Base-by-base conservation (phyloP, 2,888 invertebrate species). In the Oxytorus armatus region DNA sequence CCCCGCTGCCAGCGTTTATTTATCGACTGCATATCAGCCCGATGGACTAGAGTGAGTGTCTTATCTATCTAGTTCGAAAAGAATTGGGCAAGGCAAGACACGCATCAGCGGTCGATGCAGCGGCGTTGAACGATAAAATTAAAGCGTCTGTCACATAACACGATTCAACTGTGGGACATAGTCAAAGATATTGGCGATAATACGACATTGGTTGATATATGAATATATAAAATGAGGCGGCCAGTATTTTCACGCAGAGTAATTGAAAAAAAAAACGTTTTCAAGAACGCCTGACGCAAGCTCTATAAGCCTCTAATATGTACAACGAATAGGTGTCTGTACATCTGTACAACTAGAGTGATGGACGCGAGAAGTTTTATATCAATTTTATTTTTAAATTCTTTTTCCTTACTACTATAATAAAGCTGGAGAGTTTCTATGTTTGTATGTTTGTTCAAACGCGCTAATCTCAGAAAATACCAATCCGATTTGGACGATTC, bases 1-100 rank as follows among this genome's bases (percentile, higher is more conserved):
- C 57, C 51, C 66, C 42, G 11, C 8, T 53, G 33, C 49, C 72
- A 66, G 59, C 65, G 18, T 47, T 57, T 73, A 72, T 77, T 73
- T 81, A 78, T 36, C 66, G 44, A 47, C 65, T 49, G n/a, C n/a
- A 39, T 49, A 63, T 59, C 82, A 73, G 0, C 55, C 51, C 70
- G 70, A 80, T 72, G 77, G 75, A 78, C 69, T 74, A n/a, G n/a
- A n/a, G 69, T 39, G 55, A n/a, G 16, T n/a, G 68, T 44, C 44
- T 82, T 82, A 82, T 82, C 81, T 81, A 81, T 81, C 57, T 76
- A 66, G 81, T 59, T 78, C 73, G 65, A 82, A 82, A 82, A n/a
- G n/a, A 82, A 81, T 80, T 3, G 21, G 68, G 44, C 63, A 18
- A 39, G 66, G 11, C 53, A 68, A 23, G 66, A 51, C 51, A 53